A percentile compares a stretch with the other conserved stretches of the same genome.
phyloP scores from a whole-genome alignment of 2,113 vertebrate species.

The Crotalus horridus region DNA sequence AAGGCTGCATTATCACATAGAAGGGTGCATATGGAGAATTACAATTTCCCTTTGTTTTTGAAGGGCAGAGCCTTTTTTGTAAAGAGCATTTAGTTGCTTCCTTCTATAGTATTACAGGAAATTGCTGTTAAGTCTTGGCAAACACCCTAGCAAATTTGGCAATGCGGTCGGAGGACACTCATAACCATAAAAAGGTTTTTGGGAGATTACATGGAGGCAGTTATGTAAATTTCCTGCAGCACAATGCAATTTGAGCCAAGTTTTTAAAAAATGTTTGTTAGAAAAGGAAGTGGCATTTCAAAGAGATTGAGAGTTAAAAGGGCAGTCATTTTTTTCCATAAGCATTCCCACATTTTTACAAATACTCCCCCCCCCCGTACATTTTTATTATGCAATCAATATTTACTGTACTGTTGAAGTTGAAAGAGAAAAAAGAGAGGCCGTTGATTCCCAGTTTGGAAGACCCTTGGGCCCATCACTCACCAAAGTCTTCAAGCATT shows the following conservation, averaged over 20 bases:
- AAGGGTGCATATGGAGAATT: not conserved
- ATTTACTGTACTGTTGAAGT: not conserved
- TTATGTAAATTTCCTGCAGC: not conserved
- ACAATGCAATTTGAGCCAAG: not conserved
- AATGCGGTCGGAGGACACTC: not conserved
- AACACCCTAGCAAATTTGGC: not conserved
- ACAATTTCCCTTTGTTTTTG: not conserved
- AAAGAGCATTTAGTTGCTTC: not conserved
- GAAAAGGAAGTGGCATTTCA: not conserved
- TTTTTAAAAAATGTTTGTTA: not conserved
- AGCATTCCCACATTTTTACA: not conserved
- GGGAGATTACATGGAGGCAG: not conserved
- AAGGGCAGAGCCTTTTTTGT: not conserved
- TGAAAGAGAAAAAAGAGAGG: not conserved
- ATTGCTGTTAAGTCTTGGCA: not conserved
- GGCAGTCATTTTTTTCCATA: not conserved
- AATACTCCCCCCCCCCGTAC: not conserved
- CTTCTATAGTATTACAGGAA: not conserved
- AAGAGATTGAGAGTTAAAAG: not conserved
- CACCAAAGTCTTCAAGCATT: not conserved
- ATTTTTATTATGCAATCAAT: not conserved
- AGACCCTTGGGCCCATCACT: not conserved
- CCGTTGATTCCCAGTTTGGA: not conserved
- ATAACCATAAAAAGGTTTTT: not conserved
- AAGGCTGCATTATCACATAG: not conserved